Base-by-base conservation (phyloP, 2,888 invertebrate genomes). In the Pseudococcus viburni region DNA sequence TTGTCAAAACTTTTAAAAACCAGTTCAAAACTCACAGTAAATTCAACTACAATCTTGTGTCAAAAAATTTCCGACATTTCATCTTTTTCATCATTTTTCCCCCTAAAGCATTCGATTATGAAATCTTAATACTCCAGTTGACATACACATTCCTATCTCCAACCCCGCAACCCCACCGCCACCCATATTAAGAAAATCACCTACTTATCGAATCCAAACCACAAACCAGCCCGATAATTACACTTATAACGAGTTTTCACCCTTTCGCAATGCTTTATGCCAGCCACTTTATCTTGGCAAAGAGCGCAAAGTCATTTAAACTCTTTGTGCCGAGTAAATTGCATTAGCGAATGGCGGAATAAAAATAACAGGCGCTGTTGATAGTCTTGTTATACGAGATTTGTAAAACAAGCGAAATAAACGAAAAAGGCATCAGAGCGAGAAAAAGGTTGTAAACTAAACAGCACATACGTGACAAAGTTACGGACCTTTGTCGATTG, bases 401-500 rank as follows among this genome's bases (percentile, higher is more conserved):
- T 88, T 83, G 88, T 88, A 88, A 88, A 88, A 88, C 88, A 88
- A 88, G 88, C 88, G 88, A 88, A 86, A 88, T 88, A 88, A 88
- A 88, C 88, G 88, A 88, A 88, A 88, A 88, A 88, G 55, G 88
- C 88, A 88, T 88, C 88, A 88, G 88, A 88, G 88, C 88, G 88
- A 80, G 88, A 83, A 83, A 80, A 83, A 83, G 55, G 48, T 73
- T 46, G 48, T 22, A 86, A 86, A 86, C 86, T 39, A 55, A 55
- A 55, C 80, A 55, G 51, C 80, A 88, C 87, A 88, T 88, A 88
- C 88, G 88, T 88, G 88, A 83, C 88, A 51, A 88, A 88, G 88
- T 88, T 88, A 88, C 88, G 88, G 88, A 88, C 88, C 88, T 88
- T 88, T 88, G 88, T 88, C 88, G 80, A 88, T 88, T 88, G 88